A percentile compares a stretch with the other conserved stretches of the same genome.
Conservation (phyloP, 2,113 vertebrate genomes). For the Mystacornis crossleyi region DNA sequence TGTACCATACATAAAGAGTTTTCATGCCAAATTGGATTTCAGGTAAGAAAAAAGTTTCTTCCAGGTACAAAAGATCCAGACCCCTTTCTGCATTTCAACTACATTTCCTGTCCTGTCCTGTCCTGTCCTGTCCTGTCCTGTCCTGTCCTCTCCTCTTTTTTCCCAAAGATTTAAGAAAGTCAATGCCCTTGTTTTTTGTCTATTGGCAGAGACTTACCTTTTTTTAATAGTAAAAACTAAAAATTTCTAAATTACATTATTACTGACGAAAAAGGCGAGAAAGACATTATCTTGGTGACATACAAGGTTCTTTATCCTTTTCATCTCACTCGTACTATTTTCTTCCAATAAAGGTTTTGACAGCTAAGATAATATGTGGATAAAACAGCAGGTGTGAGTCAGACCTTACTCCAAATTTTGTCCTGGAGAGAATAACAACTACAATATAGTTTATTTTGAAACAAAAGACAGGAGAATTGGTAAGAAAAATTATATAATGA, state of each 20-base stretch:
- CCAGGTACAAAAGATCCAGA: not conserved
- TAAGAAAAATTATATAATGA: not conserved
- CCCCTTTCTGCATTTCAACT: not conserved
- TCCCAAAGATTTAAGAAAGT: not conserved
- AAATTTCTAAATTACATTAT: not conserved
- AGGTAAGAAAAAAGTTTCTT: not conserved
- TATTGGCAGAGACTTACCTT: not conserved
- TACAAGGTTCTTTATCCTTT: not conserved
- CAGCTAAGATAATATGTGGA: slow-evolving; percentile 45
- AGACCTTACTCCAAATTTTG: slow-evolving; percentile 1
- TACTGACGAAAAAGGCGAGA: not conserved
- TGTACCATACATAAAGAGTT: not conserved
- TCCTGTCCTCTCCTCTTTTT: too few species aligned
- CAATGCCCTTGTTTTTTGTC: not conserved
- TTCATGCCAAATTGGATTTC: not conserved
- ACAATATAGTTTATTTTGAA: slow-evolving; percentile 17
- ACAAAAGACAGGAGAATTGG: not conserved
- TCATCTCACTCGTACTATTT: not conserved
- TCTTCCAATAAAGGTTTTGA: slow-evolving; percentile 24
- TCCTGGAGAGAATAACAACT: slow-evolving; percentile 30
- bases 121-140: too few species aligned
- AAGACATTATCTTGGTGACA: not conserved
- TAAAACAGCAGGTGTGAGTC: slow-evolving; percentile 43
- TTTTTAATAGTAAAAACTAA: not conserved
- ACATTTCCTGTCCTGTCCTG: too few species aligned